Base-by-base conservation (phyloP, 1,140 invertebrate genomes). In the Sycophila sp. region DNA sequence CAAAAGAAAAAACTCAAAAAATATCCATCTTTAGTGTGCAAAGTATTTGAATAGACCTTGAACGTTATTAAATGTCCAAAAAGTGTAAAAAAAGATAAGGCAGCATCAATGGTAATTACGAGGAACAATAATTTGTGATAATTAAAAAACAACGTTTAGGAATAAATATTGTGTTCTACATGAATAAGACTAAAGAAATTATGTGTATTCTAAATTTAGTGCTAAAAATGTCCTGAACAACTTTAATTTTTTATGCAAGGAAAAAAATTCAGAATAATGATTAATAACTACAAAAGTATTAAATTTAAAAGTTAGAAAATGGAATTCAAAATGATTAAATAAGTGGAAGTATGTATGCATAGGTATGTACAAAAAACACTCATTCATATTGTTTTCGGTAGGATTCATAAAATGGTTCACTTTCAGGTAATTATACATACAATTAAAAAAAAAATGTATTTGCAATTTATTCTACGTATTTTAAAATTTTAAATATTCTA, bases 61-160 rank as follows among this genome's bases (percentile, higher is more conserved):
- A 79, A 72, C 75, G 73, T 62, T 71, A 62, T 76, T 79, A 72
- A 79, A 69, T 74, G 71, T 74, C 75, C 63, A 53, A 45, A 71
- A 58, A 34, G 32, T 71, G 42, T 62, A 64, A 53, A 32, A 40
- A 47, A 58, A 53, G 15, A 2, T 62, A 69, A 69, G 51, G 55
- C 47, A 76, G 65, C 55, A 69, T 80, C 75, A 83, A 78, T 79
- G 78, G 81, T 73, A 73, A 81, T 80, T 81, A 83, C 80, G 76
- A 82, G 80, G 81, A 85, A 85, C 82, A 85, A 84, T 84, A 84
- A 85, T 84, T 85, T 85, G 83, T 85, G 83, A 85, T 85, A 85
- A 84, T 75, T 78, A 73, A 79, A 79, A 76, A 79, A 77, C 74
- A 77, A 79, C 76, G 78, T 81, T 79, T 83, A 81, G 76, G 76